These are phyloP conservation scores for Chelonoidis abingdonii DNA, from an alignment of 2,113 vertebrate species.

Conservation along the genomic window DNA sequence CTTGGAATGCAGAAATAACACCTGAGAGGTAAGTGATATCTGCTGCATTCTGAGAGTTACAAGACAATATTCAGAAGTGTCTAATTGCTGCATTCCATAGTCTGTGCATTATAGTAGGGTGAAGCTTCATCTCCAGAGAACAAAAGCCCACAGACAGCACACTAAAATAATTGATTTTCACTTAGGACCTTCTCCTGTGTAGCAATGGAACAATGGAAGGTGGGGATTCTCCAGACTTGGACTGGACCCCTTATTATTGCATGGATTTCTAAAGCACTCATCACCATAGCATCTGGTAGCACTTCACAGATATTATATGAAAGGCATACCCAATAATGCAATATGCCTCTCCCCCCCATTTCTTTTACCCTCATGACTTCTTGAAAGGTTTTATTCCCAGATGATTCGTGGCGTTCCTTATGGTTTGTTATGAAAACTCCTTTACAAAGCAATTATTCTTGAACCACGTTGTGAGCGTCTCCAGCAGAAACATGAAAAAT, in stretches of 20 bases:
- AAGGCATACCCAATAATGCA: background rate
- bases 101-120: background rate
- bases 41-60: background rate
- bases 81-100: background rate
- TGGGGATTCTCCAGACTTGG: background rate
- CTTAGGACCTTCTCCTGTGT: background rate
- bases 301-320: background rate
- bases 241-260: background rate
- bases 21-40: background rate
- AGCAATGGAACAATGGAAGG: background rate
- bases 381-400: background rate
- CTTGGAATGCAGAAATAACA: background rate
- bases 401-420: background rate
- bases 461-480: background rate
- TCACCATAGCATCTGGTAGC: background rate
- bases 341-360: background rate
- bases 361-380: background rate
- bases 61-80: background rate
- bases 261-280: background rate
- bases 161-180: constrained; percentile 10
- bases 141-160: background rate
- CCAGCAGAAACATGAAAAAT: constrained; percentile 3
- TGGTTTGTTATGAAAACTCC: background rate
- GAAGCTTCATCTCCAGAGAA: background rate
- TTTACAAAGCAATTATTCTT: background rate